Evolutionary conservation across 2,888 invertebrate species (phyloP), one percentile per base, ranked within the genome.

Genomic region (Phoronis australis): DNA sequence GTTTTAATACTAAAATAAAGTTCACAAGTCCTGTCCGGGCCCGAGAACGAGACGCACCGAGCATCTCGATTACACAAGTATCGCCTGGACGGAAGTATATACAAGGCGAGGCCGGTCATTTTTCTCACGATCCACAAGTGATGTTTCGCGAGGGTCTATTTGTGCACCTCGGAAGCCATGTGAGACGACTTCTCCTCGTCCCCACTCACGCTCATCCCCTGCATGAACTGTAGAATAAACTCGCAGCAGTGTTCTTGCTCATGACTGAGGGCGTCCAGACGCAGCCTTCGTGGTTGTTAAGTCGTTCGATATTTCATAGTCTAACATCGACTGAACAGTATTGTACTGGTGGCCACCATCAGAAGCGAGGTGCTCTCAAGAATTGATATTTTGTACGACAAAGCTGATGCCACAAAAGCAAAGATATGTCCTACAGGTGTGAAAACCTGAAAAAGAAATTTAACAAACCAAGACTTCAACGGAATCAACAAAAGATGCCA

Each of bases 391-490:
- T 96, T 96, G 57, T 84, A 84, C 60, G 85, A 85, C 9, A 96
- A 85, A 79, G 95, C 96, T 52, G 85, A 87, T 57, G 89, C 90
- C 4, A 96, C 93, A 76, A 95, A 95, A 4, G 87, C 85, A 74
- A 96, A 95, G 26, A 95, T 85, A 55, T 86, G 83, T 4, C 96
- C 95, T 79, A 94, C 86, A 48, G 91, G 79, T 60, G 85, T 85
- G 66, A 95, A 87, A 80, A 95, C 93, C 78, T 93, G 93, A 77
- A 27, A 57, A 54, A 20, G 39, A 49, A 48, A 40, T 27, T 41
- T 41, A 27, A 12, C n/a, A 45, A 9, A 39, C 5, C 6, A 44
- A 22, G 37, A n/a, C n/a, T n/a, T n/a, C n/a, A n/a, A n/a, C n/a
- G n/a, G n/a, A n/a, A n/a, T 31, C 31, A 12, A 31, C 31, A 31